Percentiles rank a stretch among this genome's conserved stretches.
Evolutionary conservation across 2,113 vertebrate species (phyloP).

Genomic region (Boleophthalmus pectinirostris): DNA sequence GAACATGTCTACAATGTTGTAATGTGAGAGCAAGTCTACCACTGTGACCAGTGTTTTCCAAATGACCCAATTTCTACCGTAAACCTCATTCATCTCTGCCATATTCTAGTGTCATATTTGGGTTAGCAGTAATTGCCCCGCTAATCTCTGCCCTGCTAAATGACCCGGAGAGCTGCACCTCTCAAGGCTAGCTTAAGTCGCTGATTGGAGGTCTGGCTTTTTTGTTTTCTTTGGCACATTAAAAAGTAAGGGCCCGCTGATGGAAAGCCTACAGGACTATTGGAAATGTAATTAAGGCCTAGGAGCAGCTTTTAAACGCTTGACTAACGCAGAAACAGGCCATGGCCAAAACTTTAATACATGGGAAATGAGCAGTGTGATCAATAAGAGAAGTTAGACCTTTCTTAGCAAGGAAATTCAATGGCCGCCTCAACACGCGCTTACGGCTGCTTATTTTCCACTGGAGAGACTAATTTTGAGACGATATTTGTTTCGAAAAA

Average conservation of each 20-base stretch:
- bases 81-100: slow-evolving; percentile 45
- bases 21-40: neutral
- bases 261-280: slow-evolving; percentile 69
- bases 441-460: slow-evolving; percentile 56
- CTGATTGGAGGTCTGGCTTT: slow-evolving; percentile 64
- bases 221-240: slow-evolving; percentile 69
- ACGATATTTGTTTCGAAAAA: slow-evolving; percentile 49
- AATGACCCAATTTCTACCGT: slow-evolving; percentile 33
- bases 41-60: slow-evolving; percentile 27
- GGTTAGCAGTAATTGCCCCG: slow-evolving; percentile 73
- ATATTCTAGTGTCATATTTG: slow-evolving; percentile 58
- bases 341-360: slow-evolving; percentile 69
- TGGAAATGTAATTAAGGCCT: slow-evolving; percentile 78
- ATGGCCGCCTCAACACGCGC: slow-evolving; percentile 47
- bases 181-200: slow-evolving; percentile 55
- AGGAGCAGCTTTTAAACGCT: slow-evolving; percentile 76
- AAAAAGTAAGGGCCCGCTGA: slow-evolving; percentile 59
- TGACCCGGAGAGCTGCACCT: slow-evolving; percentile 67
- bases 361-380: slow-evolving; percentile 62
- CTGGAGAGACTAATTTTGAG: slow-evolving; percentile 34
- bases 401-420: slow-evolving; percentile 52
- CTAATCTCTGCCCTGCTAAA: slow-evolving; percentile 72
- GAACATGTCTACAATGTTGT: neutral
- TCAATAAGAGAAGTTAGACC: slow-evolving; percentile 69
- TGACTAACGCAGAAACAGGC: slow-evolving; percentile 75